Conservation (phyloP, 35 echinoderm and acorn worm genomes). For the Ophiothrix spiculata region DNA sequence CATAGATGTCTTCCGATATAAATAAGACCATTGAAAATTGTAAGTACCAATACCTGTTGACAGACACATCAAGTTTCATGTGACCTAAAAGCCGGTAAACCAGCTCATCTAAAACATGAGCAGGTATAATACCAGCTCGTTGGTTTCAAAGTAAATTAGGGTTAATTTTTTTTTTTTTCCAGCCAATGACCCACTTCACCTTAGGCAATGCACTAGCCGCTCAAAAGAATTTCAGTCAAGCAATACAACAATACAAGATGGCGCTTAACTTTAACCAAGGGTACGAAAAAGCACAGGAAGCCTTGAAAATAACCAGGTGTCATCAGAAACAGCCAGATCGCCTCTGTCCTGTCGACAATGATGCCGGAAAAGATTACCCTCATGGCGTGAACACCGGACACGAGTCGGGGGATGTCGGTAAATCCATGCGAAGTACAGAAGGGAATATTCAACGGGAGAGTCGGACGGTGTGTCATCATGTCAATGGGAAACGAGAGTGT, state of each 20-base stretch:
- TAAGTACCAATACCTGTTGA: no score
- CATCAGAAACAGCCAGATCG: conserved; percentile 22
- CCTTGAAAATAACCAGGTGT: conserved; percentile 47
- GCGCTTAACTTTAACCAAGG: conserved; percentile 58
- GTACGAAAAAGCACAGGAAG: conserved; percentile 20
- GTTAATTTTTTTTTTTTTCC: no score
- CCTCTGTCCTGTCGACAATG: neutral
- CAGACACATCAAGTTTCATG: no score
- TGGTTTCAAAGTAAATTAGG: no score
- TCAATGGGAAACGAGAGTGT: conserved; percentile 48
- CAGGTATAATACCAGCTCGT: no score
- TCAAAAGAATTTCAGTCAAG: conserved; percentile 25
- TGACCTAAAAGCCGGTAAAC: no score
- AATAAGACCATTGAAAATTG: no score
- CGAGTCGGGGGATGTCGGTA: neutral
- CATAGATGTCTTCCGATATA: no score
- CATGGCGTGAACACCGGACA: neutral
- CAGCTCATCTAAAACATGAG: no score
- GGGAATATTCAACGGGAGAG: conserved; percentile 49
- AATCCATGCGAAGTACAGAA: neutral
- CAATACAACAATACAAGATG: conserved; percentile 46
- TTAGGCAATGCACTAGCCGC: conserved; percentile 62
- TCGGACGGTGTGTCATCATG: conserved; percentile 56
- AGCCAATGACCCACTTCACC: conserved; percentile 69
- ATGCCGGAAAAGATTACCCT: neutral